These are phyloP conservation scores for Dichetophora obliterata DNA, from an alignment of 2,888 invertebrate species.

Conservation along the genomic window DNA sequence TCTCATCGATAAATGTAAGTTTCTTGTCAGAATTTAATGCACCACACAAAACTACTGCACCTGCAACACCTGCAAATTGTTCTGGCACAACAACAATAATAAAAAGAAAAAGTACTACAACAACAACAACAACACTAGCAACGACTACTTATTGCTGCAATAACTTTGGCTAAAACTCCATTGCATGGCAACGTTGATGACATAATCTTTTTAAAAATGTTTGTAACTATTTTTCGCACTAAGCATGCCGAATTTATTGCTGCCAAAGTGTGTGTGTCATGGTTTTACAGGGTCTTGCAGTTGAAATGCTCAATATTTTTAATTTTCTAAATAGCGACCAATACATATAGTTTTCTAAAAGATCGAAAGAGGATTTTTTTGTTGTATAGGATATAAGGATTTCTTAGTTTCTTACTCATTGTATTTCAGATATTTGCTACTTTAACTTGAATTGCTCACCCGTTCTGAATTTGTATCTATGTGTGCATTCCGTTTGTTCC, in stretches of 20 bases:
- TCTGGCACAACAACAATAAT: neutral
- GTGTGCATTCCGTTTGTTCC: neutral
- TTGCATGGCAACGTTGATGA: slow-evolving; percentile 3
- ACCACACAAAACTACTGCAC: neutral
- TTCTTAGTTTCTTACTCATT: neutral
- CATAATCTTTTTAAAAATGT: slow-evolving; percentile 1
- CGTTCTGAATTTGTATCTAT: neutral
- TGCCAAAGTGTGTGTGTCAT: neutral
- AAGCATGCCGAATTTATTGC: neutral
- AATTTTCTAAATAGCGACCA: too few species aligned
- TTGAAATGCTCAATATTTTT: too few species aligned
- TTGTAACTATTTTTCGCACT: neutral
- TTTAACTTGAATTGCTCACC: too few species aligned
- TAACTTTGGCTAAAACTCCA: neutral
- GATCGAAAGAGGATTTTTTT: too few species aligned
- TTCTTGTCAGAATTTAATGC: neutral
- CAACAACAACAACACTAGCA: slow-evolving; percentile 7
- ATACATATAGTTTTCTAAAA: too few species aligned
- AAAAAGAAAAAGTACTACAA: neutral
- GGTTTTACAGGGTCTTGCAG: neutral
- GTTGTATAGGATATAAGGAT: too few species aligned
- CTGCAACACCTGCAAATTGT: slow-evolving; percentile 17
- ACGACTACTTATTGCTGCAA: neutral
- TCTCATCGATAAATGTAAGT: slow-evolving; percentile 1
- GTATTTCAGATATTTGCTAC: neutral